These are phyloP conservation scores for Thereva nobilitata DNA, from an alignment of 2,888 invertebrate species.

Conservation along the genomic window DNA sequence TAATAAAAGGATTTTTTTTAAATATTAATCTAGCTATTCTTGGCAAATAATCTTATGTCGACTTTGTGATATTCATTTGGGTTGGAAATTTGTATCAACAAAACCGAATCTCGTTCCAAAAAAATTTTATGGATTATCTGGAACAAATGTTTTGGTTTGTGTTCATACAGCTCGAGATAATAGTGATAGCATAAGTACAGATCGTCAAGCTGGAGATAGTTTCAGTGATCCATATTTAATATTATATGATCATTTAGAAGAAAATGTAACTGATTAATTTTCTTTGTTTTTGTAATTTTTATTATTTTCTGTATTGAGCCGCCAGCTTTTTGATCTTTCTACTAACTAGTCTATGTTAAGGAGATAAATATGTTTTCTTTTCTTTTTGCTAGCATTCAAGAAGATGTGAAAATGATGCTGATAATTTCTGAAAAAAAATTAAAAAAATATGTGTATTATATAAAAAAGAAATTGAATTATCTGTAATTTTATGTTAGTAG, in stretches of 20 bases:
- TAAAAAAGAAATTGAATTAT: background rate
- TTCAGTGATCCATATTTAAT: background rate
- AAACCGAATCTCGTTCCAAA: conserved; percentile 65
- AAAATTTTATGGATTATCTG: conserved; percentile 73
- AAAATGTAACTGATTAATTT: too few relatives aligned
- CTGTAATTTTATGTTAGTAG: background rate
- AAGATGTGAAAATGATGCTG: conserved; percentile 53
- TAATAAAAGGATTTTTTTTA: background rate
- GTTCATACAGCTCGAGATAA: conserved; percentile 15
- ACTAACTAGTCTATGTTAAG: background rate
- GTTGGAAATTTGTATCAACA: conserved; percentile 78
- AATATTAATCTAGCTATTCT: conserved; percentile 70
- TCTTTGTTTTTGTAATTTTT: too few relatives aligned
- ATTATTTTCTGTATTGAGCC: too few relatives aligned
- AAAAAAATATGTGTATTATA: background rate
- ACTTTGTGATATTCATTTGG: conserved; percentile 71
- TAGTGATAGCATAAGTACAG: background rate
- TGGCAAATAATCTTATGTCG: conserved; percentile 78
- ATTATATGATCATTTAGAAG: too few relatives aligned
- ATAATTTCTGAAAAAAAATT: conserved; percentile 51
- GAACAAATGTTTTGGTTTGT: conserved; percentile 60
- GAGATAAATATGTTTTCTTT: background rate
- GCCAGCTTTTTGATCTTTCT: background rate
- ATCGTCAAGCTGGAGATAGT: too few relatives aligned
- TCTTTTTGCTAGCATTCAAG: conserved; percentile 44